Conservation (phyloP, 2,797 vertebrate genomes). For the Anas georgica region DNA sequence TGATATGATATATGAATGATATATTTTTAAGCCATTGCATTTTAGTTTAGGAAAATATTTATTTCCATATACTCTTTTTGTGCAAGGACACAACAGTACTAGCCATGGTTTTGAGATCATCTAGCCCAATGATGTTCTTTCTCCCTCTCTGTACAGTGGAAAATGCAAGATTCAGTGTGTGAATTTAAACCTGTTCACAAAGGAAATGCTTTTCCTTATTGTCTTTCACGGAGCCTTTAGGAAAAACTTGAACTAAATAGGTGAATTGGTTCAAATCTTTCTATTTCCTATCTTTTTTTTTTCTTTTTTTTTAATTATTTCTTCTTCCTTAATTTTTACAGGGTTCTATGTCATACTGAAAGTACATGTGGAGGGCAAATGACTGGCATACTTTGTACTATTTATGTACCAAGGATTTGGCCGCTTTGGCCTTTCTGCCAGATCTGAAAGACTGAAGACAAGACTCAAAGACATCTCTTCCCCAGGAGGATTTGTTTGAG, state of each 20-base stretch:
- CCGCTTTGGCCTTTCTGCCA: background rate
- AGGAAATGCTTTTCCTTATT: background rate
- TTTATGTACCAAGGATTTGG: background rate
- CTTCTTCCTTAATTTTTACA: background rate
- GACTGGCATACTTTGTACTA: background rate
- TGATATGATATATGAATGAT: too few relatives aligned
- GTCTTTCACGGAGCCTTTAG: background rate
- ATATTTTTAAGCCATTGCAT: background rate
- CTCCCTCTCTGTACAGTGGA: background rate
- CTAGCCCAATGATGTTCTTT: background rate
- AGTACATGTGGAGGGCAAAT: background rate
- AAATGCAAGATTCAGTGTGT: background rate
- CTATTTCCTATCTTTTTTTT: accelerated
- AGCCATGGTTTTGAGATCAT: background rate
- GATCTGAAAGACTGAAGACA: background rate
- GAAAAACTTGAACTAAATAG: background rate
- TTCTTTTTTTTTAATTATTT: background rate
- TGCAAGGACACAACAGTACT: background rate
- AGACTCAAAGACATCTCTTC: background rate
- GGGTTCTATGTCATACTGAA: background rate
- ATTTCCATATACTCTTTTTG: background rate
- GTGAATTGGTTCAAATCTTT: background rate
- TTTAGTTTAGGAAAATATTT: background rate
- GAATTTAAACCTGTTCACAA: background rate
- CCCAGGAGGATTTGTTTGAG: background rate